Percentiles rank a stretch among this genome's conserved stretches.
Conservation (phyloP, 2,113 vertebrate species). For the Pteropus alecto region DNA sequence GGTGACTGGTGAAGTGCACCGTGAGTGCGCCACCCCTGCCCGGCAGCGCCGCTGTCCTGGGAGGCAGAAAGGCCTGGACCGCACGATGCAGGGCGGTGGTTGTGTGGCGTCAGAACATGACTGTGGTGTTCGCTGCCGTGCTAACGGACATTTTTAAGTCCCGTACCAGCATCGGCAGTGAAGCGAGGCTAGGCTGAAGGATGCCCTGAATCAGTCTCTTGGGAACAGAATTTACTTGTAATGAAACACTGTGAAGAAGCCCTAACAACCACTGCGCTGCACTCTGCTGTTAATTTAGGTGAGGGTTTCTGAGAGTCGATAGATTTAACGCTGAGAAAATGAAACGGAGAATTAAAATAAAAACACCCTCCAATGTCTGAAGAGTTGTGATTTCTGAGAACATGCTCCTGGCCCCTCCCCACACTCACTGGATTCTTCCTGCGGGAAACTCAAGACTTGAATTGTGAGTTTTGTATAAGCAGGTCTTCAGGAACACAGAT, state of each 20-base stretch:
- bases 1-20: background rate
- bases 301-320: conserved; percentile 3
- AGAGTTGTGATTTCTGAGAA: conserved; percentile 71
- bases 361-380: conserved; percentile 49
- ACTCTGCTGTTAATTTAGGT: background rate
- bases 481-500: background rate
- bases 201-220: background rate
- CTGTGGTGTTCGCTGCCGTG: background rate
- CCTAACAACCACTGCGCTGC: background rate
- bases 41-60: background rate
- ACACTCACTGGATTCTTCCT: conserved; percentile 22
- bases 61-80: background rate
- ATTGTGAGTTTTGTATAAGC: conserved; percentile 14
- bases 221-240: background rate
- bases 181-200: background rate
- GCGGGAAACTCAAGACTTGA: conserved; percentile 2
- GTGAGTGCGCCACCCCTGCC: accelerated
- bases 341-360: conserved; percentile 57
- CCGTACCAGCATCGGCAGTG: background rate
- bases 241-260: background rate
- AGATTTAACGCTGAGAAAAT: conserved; percentile 46
- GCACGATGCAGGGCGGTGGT: background rate
- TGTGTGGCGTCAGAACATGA: background rate
- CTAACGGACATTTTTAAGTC: background rate
- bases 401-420: background rate